Conservation (phyloP, 2,888 invertebrate species). For the Drosophila neotestacea region DNA sequence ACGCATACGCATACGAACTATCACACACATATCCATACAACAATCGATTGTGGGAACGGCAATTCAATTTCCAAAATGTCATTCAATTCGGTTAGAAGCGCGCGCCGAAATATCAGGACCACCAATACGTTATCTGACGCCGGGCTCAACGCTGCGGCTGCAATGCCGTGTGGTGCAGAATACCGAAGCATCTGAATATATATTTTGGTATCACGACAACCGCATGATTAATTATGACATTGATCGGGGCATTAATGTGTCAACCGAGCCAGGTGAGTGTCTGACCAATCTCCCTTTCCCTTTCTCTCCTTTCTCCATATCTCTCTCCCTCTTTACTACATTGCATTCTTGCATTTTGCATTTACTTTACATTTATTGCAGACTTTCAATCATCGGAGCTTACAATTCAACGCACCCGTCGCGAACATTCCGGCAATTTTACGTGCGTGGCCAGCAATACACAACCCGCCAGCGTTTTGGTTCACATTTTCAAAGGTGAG, state of each 20-base stretch:
- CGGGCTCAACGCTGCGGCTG: constrained; percentile 92
- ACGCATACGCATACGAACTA: background rate
- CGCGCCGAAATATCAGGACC: constrained; percentile 94
- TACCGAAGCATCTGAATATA: constrained; percentile 93
- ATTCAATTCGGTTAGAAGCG: constrained; percentile 88
- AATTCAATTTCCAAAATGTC: constrained; percentile 64
- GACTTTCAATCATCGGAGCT: constrained; percentile 85
- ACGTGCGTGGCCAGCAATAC: constrained; percentile 96
- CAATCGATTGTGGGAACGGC: constrained; percentile 51
- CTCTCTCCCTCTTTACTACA: background rate
- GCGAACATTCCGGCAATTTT: constrained; percentile 93
- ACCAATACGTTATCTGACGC: constrained; percentile 93
- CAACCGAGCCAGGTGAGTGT: constrained; percentile 90
- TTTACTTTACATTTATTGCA: constrained; percentile 52
- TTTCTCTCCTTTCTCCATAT: background rate
- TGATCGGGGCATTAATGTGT: constrained; percentile 94
- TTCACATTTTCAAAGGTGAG: constrained; percentile 95
- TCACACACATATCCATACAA: constrained; percentile 6
- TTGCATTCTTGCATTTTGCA: constrained; percentile 33
- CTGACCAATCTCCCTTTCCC: background rate
- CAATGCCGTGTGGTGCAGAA: constrained; percentile 94
- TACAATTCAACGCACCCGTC: constrained; percentile 86
- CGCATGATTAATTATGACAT: constrained; percentile 96
- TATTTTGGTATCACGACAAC: constrained; percentile 95
- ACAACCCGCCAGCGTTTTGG: constrained; percentile 93